Percentiles rank a stretch among this genome's conserved stretches.
Evolutionary conservation across 2,113 vertebrate genomes (phyloP).

Genomic region (Nothocercus julius): DNA sequence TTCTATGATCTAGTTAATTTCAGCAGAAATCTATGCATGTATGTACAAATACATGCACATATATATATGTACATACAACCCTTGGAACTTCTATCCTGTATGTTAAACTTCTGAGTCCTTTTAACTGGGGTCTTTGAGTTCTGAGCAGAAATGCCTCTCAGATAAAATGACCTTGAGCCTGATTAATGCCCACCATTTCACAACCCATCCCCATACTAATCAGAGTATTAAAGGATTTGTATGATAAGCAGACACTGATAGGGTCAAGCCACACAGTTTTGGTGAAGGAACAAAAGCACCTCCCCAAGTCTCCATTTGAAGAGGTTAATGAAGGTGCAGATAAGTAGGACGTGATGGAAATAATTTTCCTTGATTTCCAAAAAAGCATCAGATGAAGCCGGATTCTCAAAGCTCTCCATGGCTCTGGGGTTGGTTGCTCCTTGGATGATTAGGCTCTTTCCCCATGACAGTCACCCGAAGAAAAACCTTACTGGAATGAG

Average conservation of each 20-base stretch:
- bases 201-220: fast-evolving
- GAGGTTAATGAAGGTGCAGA: not conserved
- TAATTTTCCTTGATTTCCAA: not conserved
- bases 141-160: not conserved
- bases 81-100: not conserved
- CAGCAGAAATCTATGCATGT: not conserved
- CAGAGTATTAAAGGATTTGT: not conserved
- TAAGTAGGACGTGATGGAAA: not conserved
- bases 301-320: not conserved
- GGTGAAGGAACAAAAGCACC: not conserved
- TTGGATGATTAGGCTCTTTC: not conserved
- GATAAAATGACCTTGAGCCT: not conserved
- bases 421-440: not conserved
- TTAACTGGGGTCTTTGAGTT: not conserved
- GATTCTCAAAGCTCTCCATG: not conserved
- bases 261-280: not conserved
- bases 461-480: not conserved
- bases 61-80: not conserved
- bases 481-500: not conserved
- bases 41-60: not conserved
- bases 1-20: not conserved
- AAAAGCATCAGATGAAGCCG: not conserved
- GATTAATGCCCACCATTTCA: not conserved
- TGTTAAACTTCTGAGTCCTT: not conserved
- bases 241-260: not conserved